These are phyloP conservation scores for Xyliphius kryptos DNA, from an alignment of 2,113 vertebrate genomes.

Conservation along the genomic window DNA sequence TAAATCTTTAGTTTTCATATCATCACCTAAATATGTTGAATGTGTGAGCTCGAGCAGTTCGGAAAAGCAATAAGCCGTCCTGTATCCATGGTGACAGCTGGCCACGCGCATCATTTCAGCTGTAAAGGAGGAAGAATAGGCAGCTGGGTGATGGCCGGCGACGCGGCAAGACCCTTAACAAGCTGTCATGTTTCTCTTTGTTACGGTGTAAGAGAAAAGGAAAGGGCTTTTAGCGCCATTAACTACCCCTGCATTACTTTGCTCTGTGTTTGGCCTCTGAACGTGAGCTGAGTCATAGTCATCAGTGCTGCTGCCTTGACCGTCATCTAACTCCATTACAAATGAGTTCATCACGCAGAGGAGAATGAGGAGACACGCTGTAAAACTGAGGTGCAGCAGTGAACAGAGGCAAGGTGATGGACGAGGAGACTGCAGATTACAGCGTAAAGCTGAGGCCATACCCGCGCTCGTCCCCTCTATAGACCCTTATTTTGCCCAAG, in stretches of 20 bases:
- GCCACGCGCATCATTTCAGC: constrained; percentile 32
- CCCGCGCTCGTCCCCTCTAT: constrained; percentile 30
- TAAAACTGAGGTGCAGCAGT: background rate
- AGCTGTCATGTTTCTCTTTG: constrained; percentile 42
- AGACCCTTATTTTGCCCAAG: constrained; percentile 16
- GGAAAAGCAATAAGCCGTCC: constrained; percentile 32
- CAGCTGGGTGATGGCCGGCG: constrained; percentile 31
- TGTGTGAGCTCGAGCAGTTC: constrained; percentile 1
- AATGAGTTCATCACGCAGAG: constrained; percentile 26
- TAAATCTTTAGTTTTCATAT: no score
- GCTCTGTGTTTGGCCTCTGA: constrained; percentile 26
- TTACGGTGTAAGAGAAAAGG: constrained; percentile 33
- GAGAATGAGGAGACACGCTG: background rate
- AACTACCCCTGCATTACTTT: constrained; percentile 32
- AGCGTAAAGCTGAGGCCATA: constrained; percentile 21
- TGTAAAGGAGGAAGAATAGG: constrained; percentile 31
- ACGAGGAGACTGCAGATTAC: constrained; percentile 31
- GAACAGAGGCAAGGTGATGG: constrained; percentile 29
- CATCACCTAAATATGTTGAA: no score
- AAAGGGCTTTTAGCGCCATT: constrained; percentile 40
- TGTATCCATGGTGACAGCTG: constrained; percentile 48
- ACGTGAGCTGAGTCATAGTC: constrained; percentile 37
- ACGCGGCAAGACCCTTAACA: constrained; percentile 38
- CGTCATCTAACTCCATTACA: constrained; percentile 32
- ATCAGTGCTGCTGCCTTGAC: constrained; percentile 22